A percentile compares a stretch with the other conserved stretches of the same genome.
phyloP scores from a whole-genome alignment of 23 tunicate genomes.

The Ascidia mentula region DNA sequence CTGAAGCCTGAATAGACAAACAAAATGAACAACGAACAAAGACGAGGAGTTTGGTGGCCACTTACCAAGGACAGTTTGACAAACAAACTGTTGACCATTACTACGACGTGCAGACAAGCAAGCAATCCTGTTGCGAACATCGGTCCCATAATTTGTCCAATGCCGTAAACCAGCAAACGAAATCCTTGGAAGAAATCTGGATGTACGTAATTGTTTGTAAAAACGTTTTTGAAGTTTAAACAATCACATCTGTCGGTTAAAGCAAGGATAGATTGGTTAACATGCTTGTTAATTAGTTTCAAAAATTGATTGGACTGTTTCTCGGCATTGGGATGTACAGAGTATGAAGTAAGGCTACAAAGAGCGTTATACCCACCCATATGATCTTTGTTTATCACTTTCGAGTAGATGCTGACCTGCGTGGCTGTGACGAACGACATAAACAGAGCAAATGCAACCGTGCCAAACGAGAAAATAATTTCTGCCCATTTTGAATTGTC shows the following conservation, averaged over 20 bases:
- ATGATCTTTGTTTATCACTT: background rate
- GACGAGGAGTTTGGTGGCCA: too few relatives aligned
- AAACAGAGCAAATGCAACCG: background rate
- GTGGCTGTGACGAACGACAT: background rate
- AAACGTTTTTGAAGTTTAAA: too few relatives aligned
- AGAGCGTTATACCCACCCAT: background rate
- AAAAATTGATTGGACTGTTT: too few relatives aligned
- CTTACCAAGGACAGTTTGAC: background rate
- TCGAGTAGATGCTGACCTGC: background rate
- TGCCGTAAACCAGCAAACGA: conserved; percentile 11
- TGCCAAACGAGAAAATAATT: background rate
- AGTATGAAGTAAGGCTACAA: too few relatives aligned
- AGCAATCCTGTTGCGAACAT: conserved; percentile 37
- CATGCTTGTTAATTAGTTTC: too few relatives aligned
- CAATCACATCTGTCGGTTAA: too few relatives aligned
- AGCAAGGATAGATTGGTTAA: too few relatives aligned
- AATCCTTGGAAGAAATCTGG: conserved; percentile 53
- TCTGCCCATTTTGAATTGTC: background rate
- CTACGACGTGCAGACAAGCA: background rate
- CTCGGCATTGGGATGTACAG: too few relatives aligned
- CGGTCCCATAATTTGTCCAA: conserved; percentile 60
- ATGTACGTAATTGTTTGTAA: too few relatives aligned
- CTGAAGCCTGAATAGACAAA: too few relatives aligned
- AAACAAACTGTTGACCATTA: background rate
- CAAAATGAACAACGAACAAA: too few relatives aligned